A percentile compares a stretch with the other conserved stretches of the same genome.
phyloP scores from a whole-genome alignment of 2,113 vertebrate species.

The Tamias sibiricus region DNA sequence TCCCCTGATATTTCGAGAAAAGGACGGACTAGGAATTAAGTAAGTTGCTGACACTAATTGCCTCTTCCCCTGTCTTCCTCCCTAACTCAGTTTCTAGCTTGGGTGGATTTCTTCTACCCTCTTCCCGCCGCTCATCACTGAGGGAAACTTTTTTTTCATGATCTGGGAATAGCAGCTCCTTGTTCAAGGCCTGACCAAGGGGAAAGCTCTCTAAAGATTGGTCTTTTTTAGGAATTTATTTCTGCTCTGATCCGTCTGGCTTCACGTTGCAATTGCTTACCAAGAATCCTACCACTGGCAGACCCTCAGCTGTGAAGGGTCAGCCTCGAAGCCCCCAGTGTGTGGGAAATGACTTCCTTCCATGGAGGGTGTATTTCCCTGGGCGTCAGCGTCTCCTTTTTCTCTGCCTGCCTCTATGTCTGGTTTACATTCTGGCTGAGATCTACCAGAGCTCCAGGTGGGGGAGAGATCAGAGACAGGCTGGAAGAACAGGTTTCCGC shows the following conservation, averaged over 20 bases:
- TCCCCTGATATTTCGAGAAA: conserved; percentile 95
- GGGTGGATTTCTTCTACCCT: background rate
- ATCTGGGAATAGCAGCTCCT: background rate
- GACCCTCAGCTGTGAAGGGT: background rate
- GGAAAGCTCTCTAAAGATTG: background rate
- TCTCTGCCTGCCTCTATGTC: background rate
- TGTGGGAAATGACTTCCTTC: background rate
- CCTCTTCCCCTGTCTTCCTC: background rate
- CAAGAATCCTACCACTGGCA: background rate
- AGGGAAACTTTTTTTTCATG: conserved; percentile 10
- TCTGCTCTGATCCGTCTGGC: background rate
- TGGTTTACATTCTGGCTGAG: conserved; percentile 10
- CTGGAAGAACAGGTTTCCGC: conserved; percentile 77
- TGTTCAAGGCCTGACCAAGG: background rate
- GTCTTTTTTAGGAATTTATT: background rate
- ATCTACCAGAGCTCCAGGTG: conserved; percentile 35
- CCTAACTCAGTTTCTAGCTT: background rate
- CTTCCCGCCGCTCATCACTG: background rate
- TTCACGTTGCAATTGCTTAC: background rate
- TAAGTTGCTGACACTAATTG: conserved; percentile 84
- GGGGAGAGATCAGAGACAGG: conserved; percentile 18
- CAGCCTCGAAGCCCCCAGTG: background rate
- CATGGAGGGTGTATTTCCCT: background rate
- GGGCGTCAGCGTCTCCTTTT: background rate
- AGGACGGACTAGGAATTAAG: conserved; percentile 97